Conservation (phyloP, 2,113 vertebrate genomes). For the Rhynchomys soricoides region DNA sequence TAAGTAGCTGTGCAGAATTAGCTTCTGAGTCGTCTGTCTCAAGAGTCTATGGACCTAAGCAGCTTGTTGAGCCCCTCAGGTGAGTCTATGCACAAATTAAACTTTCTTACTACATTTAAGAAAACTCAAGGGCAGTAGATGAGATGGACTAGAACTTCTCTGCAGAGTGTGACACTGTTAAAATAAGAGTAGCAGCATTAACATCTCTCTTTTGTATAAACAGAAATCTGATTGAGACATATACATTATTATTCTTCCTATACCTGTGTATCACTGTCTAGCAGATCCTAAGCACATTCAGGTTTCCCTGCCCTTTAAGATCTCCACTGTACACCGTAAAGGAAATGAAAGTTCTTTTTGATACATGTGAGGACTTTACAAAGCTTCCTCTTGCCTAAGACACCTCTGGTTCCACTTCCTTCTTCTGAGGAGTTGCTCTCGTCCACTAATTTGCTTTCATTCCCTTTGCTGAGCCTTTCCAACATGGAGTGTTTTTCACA, state of each 20-base stretch:
- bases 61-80: background rate
- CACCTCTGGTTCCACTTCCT: background rate
- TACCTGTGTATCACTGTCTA: background rate
- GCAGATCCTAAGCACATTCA: background rate
- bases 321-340: background rate
- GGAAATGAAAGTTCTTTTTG: background rate
- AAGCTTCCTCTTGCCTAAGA: background rate
- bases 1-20: background rate
- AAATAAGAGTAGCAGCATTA: background rate
- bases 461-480: background rate
- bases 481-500: background rate
- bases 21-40: background rate
- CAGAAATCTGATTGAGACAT: background rate
- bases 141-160: background rate
- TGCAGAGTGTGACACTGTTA: background rate
- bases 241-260: background rate
- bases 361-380: background rate
- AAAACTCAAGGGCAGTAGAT: background rate
- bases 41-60: background rate
- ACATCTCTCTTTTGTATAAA: background rate
- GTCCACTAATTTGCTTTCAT: background rate
- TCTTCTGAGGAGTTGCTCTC: no score
- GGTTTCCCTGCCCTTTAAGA: background rate
- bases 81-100: background rate
- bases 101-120: background rate